phyloP scores from a whole-genome alignment of 2,888 invertebrate species.

The Cantharis nigra region DNA sequence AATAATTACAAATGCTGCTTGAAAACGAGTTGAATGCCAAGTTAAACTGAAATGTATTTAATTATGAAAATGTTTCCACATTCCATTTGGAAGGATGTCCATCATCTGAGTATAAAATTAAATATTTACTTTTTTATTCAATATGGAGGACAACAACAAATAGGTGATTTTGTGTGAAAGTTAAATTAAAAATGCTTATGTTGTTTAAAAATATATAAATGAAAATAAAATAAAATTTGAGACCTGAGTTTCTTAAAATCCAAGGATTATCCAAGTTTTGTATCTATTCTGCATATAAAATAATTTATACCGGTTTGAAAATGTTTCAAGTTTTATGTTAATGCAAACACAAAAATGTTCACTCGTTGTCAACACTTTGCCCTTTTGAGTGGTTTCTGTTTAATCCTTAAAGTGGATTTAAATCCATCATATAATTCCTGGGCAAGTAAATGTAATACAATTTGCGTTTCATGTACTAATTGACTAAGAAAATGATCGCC shows the following conservation, averaged over 20 bases:
- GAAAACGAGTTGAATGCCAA: too few species aligned
- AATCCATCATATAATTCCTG: conserved; percentile 49
- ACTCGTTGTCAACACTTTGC: conserved; percentile 20
- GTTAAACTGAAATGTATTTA: too few species aligned
- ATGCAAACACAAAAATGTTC: neutral
- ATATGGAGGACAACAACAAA: too few species aligned
- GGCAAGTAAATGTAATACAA: conserved; percentile 30
- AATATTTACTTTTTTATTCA: too few species aligned
- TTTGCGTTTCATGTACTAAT: neutral
- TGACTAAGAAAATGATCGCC: neutral
- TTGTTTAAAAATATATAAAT: too few species aligned
- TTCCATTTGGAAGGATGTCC: too few species aligned
- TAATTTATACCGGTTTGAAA: neutral
- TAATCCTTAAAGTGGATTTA: conserved; percentile 55
- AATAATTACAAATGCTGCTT: too few species aligned
- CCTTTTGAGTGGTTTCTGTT: conserved; percentile 40
- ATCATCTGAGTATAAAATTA: too few species aligned
- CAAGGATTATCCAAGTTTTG: neutral
- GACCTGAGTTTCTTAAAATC: neutral
- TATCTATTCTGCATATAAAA: neutral
- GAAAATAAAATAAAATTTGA: too few species aligned
- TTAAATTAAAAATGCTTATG: too few species aligned
- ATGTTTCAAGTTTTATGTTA: neutral
- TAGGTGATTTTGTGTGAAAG: too few species aligned
- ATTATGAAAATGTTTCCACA: too few species aligned